Base-by-base conservation (phyloP, 2,113 vertebrate species). In the Chrysochloris asiatica region DNA sequence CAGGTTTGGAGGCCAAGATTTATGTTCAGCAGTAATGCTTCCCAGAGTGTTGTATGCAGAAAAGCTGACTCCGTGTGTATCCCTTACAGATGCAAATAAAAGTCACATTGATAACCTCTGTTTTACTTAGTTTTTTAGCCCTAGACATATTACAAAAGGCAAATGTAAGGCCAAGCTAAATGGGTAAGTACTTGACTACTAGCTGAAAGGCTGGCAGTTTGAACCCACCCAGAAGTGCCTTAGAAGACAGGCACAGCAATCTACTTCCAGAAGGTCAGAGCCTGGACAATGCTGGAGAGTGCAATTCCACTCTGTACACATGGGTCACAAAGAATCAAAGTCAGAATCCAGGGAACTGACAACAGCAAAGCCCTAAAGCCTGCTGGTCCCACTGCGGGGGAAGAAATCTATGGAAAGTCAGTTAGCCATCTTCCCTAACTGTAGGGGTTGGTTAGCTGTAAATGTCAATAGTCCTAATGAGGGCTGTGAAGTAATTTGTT, bases 401-500 rank as follows among this genome's bases (percentile, higher is more conserved):
- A 50, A 4, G 16, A 33, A 80, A n/a, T 47, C 47, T 19, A 2
- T 38, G 75, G 82, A 89, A 85, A 67, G 54, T 63, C 75, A 72
- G 50, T 73, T 88, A 78, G 54, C 83, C 54, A 26, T 76, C 1
- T 0, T 63, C 84, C 69, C 67, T 93, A 59, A 85, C 61, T 77
- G 67, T 85, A 90, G 89, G 69, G 91, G 63, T 17, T 93, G 93
- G 88, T 87, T 88, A 78, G 89, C 88, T 82, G 45, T 83, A 82
- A 91, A 83, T 65, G 89, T 96, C 93, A 94, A 72, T 83, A 94
- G 86, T 91, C 61, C 81, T 96, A 87, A 94, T 78, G 71, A 87
- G 77, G 88, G 86, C 92, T 78, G 61, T 80, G 83, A 88, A 96
- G 81, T 94, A 75, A 93, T 95, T 93, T 96, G 92, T 96, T 95